Percentiles rank a stretch among this genome's conserved stretches.
phyloP scores from a whole-genome alignment of 1,140 invertebrate genomes.

The Cydia splendana region DNA sequence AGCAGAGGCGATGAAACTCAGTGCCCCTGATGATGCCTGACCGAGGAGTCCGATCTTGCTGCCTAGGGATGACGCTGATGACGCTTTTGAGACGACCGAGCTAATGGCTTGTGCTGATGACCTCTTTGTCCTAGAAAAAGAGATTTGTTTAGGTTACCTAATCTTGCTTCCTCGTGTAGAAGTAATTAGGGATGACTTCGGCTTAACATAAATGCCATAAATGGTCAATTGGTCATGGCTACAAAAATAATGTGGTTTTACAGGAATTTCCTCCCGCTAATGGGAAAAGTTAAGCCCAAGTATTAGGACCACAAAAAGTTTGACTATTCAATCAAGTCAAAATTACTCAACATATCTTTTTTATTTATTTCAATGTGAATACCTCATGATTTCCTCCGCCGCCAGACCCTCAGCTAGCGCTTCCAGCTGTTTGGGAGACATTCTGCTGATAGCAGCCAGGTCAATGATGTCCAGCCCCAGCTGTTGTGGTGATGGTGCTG shows the following conservation, averaged over 20 bases:
- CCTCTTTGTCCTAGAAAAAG: constrained; percentile 60
- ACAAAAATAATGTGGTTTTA: too few relatives aligned
- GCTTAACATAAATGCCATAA: too few relatives aligned
- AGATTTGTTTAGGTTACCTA: neutral
- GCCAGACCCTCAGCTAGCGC: constrained; percentile 73
- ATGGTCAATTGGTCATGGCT: too few relatives aligned
- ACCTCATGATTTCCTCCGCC: constrained; percentile 76
- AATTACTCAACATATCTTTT: neutral
- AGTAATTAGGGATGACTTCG: too few relatives aligned
- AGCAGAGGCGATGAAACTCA: constrained; percentile 78
- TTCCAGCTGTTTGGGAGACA: constrained; percentile 75
- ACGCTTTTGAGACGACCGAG: constrained; percentile 69
- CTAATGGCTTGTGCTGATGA: constrained; percentile 66
- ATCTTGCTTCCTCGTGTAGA: too few relatives aligned
- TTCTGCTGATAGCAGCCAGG: constrained; percentile 75
- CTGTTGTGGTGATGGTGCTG: constrained; percentile 47
- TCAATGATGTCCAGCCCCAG: constrained; percentile 69
- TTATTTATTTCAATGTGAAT: neutral
- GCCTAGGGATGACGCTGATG: constrained; percentile 78
- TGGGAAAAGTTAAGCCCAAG: too few relatives aligned
- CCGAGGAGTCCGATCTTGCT: constrained; percentile 80
- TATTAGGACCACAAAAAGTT: too few relatives aligned
- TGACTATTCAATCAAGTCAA: too few relatives aligned
- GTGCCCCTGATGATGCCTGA: constrained; percentile 78
- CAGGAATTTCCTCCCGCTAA: too few relatives aligned